Percentiles rank a stretch among this genome's conserved stretches.
Evolutionary conservation across 2,888 invertebrate species (phyloP).

Genomic region (Marasmarcha lunaedactyla): DNA sequence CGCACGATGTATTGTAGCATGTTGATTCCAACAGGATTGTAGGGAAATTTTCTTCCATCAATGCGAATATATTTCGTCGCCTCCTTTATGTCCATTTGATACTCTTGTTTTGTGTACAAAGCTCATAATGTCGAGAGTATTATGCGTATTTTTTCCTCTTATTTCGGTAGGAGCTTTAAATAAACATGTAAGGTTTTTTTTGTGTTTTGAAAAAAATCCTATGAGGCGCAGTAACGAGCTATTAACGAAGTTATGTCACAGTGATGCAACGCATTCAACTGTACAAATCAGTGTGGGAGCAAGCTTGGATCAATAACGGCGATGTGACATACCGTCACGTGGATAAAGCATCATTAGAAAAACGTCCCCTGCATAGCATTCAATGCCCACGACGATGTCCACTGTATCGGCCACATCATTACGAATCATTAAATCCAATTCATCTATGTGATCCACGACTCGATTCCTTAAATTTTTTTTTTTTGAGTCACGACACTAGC

Average conservation of each 20-base stretch:
- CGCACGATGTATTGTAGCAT: constrained; percentile 23
- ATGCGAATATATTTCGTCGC: constrained; percentile 2
- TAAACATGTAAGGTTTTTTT: too few species aligned
- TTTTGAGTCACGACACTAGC: constrained; percentile 33
- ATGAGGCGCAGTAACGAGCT: too few species aligned
- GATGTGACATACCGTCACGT: constrained; percentile 12
- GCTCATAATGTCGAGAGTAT: neutral
- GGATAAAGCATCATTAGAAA: constrained; percentile 17
- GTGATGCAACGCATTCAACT: neutral
- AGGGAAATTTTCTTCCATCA: constrained; percentile 15
- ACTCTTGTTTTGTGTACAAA: constrained; percentile 20
- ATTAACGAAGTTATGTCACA: too few species aligned
- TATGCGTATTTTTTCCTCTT: neutral
- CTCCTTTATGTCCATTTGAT: neutral
- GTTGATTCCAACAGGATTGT: constrained; percentile 21
- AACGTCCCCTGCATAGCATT: constrained; percentile 18
- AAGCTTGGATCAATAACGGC: constrained; percentile 10
- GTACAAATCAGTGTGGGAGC: neutral
- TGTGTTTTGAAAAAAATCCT: too few species aligned
- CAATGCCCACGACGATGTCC: constrained; percentile 4
- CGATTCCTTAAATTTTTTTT: constrained; percentile 23
- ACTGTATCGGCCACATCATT: constrained; percentile 21
- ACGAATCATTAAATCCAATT: constrained; percentile 32
- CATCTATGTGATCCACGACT: constrained; percentile 22
- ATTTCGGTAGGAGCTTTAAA: neutral